Evolutionary conservation across 2,113 vertebrate species (phyloP).

Genomic region (Amphilophus citrinellus): DNA sequence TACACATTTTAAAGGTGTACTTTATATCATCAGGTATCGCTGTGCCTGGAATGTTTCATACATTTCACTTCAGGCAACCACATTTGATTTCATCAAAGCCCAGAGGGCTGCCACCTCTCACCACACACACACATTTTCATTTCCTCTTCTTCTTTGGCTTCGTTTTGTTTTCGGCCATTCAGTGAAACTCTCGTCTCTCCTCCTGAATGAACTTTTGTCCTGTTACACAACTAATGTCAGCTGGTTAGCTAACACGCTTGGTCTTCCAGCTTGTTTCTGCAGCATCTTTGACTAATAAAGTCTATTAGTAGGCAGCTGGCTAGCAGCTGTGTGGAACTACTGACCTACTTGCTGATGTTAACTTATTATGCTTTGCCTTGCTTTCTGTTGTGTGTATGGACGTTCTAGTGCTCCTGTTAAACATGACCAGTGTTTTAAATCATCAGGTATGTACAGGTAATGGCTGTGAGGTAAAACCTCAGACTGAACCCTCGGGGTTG

Average conservation of each 20-base stretch:
- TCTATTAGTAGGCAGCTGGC: not conserved
- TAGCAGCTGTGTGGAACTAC: not conserved
- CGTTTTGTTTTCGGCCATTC: slow-evolving; percentile 29
- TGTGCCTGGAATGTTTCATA: slow-evolving; percentile 19
- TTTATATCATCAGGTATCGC: not conserved
- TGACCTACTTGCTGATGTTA: not conserved
- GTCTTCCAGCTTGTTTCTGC: not conserved
- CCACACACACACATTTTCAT: slow-evolving; percentile 24
- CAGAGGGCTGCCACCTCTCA: not conserved
- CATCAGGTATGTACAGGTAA: not conserved
- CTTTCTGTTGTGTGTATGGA: not conserved
- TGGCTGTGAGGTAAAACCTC: not conserved
- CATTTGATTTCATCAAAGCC: slow-evolving; percentile 20
- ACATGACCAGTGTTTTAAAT: too few relatives aligned
- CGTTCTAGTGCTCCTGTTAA: not conserved
- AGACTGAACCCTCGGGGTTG: not conserved
- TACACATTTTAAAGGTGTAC: slow-evolving; percentile 2
- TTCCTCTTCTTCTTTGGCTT: slow-evolving; percentile 23
- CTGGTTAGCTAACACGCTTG: not conserved
- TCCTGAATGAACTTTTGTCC: slow-evolving; percentile 2
- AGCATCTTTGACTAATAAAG: not conserved
- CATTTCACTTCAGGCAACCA: slow-evolving; percentile 1
- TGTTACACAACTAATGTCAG: not conserved
- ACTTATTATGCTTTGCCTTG: not conserved
- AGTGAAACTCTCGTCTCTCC: not conserved